Base-by-base conservation (phyloP, 2,888 invertebrate species). In the Noctua pronuba region DNA sequence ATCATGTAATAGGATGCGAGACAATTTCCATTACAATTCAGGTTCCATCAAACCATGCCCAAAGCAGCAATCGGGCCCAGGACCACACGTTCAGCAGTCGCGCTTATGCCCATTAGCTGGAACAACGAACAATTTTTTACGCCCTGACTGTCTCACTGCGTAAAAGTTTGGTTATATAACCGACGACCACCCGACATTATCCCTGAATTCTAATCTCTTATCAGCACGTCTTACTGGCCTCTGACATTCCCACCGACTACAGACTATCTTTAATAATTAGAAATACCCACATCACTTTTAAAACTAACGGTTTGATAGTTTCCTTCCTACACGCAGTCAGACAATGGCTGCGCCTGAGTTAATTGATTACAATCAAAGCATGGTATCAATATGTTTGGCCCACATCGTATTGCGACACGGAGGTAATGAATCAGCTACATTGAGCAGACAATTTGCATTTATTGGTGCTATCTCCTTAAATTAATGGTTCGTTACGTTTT, bases 361-460 rank as follows among this genome's bases (percentile, higher is more conserved):
- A 88, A 88, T 88, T 85, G 86, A 87, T 85, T 80, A 83, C 83
- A 90, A 88, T 85, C 85, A 88, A 81, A 86, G 77, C 83, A 38
- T 81, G 65, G 73, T 83, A 84, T 84, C 85, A 85, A 88, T 88
- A 88, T 92, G 88, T 90, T 90, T 90, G 91, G 86, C 92, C 92
- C 92, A 91, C 93, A 93, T 94, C 90, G 90, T 91, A 91, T 89
- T 89, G 89, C 91, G 84, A 88, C 91, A 90, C 84, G 80, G 79
- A 80, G 84, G 85, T 90, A 89, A 90, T 91, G 91, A 91, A 91
- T 91, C 85, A 88, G 88, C 93, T 91, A 93, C 92, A 90, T 91
- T 91, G 91, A 84, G 82, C 77, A 85, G 84, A 86, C 92, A 90
- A 94, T 95, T 94, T 94, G 91, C 93, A 94, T 94, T 90, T 91